Evolutionary conservation across 2,888 invertebrate genomes (phyloP), one percentile per base, ranked within the genome.

Genomic region (Serrognathus titanus): DNA sequence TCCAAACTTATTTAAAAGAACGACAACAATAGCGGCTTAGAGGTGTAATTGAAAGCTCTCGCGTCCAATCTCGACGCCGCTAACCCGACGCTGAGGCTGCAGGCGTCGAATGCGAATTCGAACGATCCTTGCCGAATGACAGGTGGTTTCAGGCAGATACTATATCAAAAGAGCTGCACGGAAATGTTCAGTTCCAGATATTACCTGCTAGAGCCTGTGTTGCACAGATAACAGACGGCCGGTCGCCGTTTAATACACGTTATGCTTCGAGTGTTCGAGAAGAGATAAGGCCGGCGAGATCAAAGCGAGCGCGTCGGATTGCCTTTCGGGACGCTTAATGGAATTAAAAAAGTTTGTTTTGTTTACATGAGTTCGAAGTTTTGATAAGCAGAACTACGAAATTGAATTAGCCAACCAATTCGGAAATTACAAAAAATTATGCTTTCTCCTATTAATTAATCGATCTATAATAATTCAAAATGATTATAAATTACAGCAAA

Each of bases 101-200:
- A 61, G 63, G 64, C 64, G 63, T 58, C 62, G 60, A 55, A 37
- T 38, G 37, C 64, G 64, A 61, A 48, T 35, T 7, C 4, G n/a
- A 12, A 53, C 66, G 66, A 62, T 48, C 41, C 36, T 13, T 24
- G 51, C 57, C 66, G 66, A 66, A 63, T 65, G 66, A 66, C 66
- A 66, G 66, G 66, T 66, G 66, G 66, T 66, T 66, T 65, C 61
- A 59, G 61, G 62, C 62, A 58, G 59, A 62, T 60, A 58, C 54
- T 57, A 60, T 64, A 65, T 63, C 65, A 65, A 62, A 66, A 63
- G 61, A 57, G 61, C 60, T 58, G 61, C 59, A 60, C 51, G 53
- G 53, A 63, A 63, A 64, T 62, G 57, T 58, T 65, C 64, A 66
- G 66, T 66, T 64, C 61, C 55, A 64, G 65, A 62, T 61, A 56